Base-by-base conservation (phyloP, 2,888 invertebrate genomes). In the Mesorhabditis sp. region DNA sequence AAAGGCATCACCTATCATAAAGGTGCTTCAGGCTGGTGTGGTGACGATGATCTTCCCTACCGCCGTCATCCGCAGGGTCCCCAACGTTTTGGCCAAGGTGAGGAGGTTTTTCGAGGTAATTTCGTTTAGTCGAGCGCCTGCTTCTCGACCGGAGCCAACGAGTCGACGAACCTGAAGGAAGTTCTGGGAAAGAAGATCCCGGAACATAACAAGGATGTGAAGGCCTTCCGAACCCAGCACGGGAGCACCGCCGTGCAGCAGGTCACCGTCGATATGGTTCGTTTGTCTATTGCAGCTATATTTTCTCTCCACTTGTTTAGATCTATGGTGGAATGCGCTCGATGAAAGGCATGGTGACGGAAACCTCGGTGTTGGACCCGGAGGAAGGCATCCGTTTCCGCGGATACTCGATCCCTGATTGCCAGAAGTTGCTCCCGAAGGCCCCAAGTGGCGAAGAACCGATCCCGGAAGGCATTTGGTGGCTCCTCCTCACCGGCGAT, bases 201-300 rank as follows among this genome's bases (percentile, higher is more conserved):
- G 63, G 91, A 91, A 83, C 94, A 97, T 88, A 95, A 95, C 86
- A 93, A 93, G 86, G 91, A 92, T 82, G 84, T 84, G 69, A 93
- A 93, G 86, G 91, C 91, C 69, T 97, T 99, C 90, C 91, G 96
- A 70, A 93, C 94, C 87, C 89, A 91, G 81, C 90, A 94, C 91
- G 97, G 96, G 62, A 86, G 88, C 80, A 91, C 91, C 76, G 93
- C 94, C 89, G 92, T 97, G 85, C 97, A 98, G 77, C 94, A 97
- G 86, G 93, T 97, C 86, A 96, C 94, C 85, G 91, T 99, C 76
- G 95, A 98, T 87, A 96, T 96, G 96, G 95, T 95, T 88, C 7
- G 64, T 7, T 67, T 43, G 65, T 41, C 43, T 13, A 63, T 15
- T 13, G 58, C 10, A 13, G 58, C 7, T 50, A n/a, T 10, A 13